Percentiles rank a stretch among this genome's conserved stretches.
phyloP scores from a whole-genome alignment of 2,797 vertebrate species.

The Potorous gilbertii region DNA sequence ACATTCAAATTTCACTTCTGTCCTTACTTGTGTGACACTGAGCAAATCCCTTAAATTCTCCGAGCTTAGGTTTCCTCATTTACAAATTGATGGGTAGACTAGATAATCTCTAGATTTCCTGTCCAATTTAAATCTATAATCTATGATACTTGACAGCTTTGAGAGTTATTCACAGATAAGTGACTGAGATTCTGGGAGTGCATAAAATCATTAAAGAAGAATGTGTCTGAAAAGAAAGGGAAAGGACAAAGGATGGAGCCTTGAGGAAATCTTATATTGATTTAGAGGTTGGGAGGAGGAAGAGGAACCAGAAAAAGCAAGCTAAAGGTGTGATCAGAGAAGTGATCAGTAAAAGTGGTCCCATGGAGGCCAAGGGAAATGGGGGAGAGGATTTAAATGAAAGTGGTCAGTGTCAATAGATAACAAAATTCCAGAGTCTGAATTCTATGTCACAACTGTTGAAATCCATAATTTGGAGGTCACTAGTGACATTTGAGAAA shows the following conservation, averaged over 20 bases:
- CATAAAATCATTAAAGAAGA: not conserved
- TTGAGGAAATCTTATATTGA: not conserved
- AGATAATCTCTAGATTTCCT: not conserved
- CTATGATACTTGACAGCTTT: not conserved
- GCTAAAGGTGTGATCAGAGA: not conserved
- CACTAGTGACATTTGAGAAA: not conserved
- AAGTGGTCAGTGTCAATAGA: not conserved
- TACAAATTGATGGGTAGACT: not conserved
- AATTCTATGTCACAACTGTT: not conserved
- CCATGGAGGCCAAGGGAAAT: not conserved
- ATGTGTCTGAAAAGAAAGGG: not conserved
- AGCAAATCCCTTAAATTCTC: not conserved
- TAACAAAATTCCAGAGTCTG: not conserved
- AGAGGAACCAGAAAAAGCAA: not conserved
- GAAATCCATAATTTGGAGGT: not conserved
- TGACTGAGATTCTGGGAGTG: not conserved
- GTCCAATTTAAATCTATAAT: not conserved
- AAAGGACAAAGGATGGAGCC: not conserved
- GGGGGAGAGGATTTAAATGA: not conserved
- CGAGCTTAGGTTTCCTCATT: not conserved
- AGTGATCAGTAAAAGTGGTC: not conserved
- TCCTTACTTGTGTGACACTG: not conserved
- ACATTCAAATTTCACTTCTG: not conserved
- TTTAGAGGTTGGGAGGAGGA: not conserved
- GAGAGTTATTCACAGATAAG: not conserved